Conservation (phyloP, 35 echinoderm and acorn worm genomes). For the Acanthaster planci region DNA sequence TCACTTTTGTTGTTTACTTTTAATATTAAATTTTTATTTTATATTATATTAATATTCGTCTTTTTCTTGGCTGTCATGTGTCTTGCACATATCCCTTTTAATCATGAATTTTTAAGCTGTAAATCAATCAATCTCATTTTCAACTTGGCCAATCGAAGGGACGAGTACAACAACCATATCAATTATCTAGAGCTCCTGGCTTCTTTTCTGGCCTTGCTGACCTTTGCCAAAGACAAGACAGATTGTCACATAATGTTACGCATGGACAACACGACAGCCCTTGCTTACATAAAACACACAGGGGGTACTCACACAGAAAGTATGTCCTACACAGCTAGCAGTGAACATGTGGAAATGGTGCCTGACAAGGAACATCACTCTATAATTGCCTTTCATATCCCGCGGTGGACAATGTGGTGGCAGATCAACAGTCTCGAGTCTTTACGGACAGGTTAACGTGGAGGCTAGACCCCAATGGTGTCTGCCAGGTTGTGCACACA, state of each 20-base stretch:
- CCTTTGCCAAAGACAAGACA: neutral
- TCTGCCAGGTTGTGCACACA: constrained; percentile 15
- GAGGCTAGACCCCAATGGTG: no score
- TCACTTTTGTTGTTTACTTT: no score
- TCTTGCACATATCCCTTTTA: no score
- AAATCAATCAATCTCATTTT: no score
- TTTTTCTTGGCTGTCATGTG: no score
- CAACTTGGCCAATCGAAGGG: no score
- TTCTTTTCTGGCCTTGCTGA: constrained; percentile 8
- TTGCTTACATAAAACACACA: constrained; percentile 44
- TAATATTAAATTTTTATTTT: no score
- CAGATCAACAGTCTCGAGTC: constrained; percentile 48
- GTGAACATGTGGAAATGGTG: no score
- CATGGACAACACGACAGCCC: constrained; percentile 52
- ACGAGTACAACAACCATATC: no score
- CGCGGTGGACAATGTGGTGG: constrained; percentile 51
- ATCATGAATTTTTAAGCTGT: no score
- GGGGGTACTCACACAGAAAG: constrained; percentile 28
- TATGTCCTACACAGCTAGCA: constrained; percentile 47
- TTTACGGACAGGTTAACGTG: constrained; percentile 74
- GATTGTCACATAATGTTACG: constrained; percentile 26
- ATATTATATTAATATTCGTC: no score
- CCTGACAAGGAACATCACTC: no score
- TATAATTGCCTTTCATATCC: constrained; percentile 54
- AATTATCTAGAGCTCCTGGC: constrained; percentile 29